Evolutionary conservation across 2,797 vertebrate species (phyloP).

Genomic region (Epinephelus malabaricus): DNA sequence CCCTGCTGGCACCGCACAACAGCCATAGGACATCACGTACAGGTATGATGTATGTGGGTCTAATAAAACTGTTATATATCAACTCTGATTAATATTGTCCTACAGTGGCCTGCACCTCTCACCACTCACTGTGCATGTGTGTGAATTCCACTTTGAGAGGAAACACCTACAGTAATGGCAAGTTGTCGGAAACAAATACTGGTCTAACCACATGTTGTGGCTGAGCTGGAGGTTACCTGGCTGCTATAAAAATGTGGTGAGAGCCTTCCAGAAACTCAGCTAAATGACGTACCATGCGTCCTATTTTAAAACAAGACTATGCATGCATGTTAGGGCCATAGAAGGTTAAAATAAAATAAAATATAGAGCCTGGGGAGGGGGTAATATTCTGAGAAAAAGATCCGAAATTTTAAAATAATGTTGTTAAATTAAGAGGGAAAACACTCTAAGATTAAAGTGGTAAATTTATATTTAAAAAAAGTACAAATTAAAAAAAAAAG

Average conservation of each 20-base stretch:
- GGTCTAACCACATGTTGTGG: slow-evolving; percentile 26
- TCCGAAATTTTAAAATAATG: too few relatives aligned
- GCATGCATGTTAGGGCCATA: too few relatives aligned
- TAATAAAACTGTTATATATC: slow-evolving; percentile 35
- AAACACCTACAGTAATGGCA: slow-evolving; percentile 25
- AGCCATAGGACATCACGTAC: background rate
- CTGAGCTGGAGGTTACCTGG: background rate
- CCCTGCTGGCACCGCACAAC: slow-evolving; percentile 21
- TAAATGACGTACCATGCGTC: background rate
- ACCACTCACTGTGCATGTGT: background rate
- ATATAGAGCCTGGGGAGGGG: too few relatives aligned
- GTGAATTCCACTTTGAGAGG: slow-evolving; percentile 10
- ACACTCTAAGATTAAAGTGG: too few relatives aligned
- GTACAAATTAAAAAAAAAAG: too few relatives aligned
- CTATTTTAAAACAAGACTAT: background rate
- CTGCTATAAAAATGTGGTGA: slow-evolving; percentile 26
- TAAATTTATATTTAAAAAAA: too few relatives aligned
- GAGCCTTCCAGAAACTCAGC: slow-evolving; percentile 3
- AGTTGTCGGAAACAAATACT: slow-evolving; percentile 29
- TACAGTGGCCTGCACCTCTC: background rate
- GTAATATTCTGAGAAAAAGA: too few relatives aligned
- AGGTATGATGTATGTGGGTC: background rate
- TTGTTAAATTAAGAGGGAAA: too few relatives aligned
- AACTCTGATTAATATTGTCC: slow-evolving; percentile 1
- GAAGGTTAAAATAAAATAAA: too few relatives aligned